Evolutionary conservation across 1,140 invertebrate species (phyloP), one percentile per base, ranked within the genome.

Genomic region (Philaenus spumarius): DNA sequence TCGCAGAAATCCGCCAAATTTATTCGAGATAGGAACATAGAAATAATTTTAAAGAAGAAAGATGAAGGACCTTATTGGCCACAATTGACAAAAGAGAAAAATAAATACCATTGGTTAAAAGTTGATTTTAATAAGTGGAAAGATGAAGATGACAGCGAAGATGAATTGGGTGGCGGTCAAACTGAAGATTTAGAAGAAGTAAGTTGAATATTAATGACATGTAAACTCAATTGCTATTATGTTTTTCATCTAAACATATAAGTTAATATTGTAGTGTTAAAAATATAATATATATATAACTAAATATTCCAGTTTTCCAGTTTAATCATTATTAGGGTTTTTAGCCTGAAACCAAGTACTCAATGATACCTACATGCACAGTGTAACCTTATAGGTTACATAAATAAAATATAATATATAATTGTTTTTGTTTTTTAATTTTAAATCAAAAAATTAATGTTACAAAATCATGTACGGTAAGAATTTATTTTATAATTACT

Each of bases 121-220:
- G 89, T 93, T 62, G 95, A 98, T 72, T 98, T 98, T 71, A 88
- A 92, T 66, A 93, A 95, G 74, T 98, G 95, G 94, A 88, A 88
- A 71, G 95, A 98, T 79, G 95, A 98, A 74, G 91, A 89, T 68
- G 89, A 90, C 56, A 84, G 81, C 56, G 86, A 87, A 42, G 81
- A 82, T 55, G 87, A 86, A 55, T 72, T 61, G 30, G 63, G 61
- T 14, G 66, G 60, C 37, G 71, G 64, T 9, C 63, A 62, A 43
- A 73, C 73, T 53, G 68, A 68, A 24, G 77, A 83, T 62, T 77
- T 84, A 30, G 81, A 81, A 75, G 78, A 83, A 61, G 81, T 84
- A 75, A 71, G 65, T 64, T 55, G 53, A 59, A 63, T 35, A 55
- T 51, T 22, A 17, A 22, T 30, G 57, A 35, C 55, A 60, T 9